These are phyloP conservation scores for Lasioglossum calceatum DNA, from an alignment of 2,888 invertebrate genomes.

Conservation along the genomic window DNA sequence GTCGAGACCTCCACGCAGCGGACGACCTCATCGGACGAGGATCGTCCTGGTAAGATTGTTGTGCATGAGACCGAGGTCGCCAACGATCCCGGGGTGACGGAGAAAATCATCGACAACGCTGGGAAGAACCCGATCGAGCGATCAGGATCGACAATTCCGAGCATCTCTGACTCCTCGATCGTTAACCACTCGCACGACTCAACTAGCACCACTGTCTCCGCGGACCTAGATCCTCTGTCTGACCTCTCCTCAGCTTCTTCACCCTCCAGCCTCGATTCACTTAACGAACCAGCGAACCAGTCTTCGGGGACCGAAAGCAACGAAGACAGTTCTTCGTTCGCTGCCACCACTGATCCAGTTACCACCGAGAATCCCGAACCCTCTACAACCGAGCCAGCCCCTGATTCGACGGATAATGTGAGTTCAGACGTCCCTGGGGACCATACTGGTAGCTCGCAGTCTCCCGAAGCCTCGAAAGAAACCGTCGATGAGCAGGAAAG, in stretches of 20 bases:
- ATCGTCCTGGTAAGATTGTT: constrained; percentile 67
- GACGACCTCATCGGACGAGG: constrained; percentile 68
- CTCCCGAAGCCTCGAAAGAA: constrained; percentile 26
- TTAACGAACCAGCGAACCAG: constrained; percentile 20
- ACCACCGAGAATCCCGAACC: neutral
- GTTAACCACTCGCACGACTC: constrained; percentile 64
- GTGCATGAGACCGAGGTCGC: constrained; percentile 72
- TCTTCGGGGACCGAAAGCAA: constrained; percentile 13
- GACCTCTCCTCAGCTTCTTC: constrained; percentile 26
- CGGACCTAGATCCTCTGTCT: constrained; percentile 52
- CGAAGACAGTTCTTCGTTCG: neutral
- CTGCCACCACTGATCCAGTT: constrained; percentile 14
- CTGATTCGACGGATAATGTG: constrained; percentile 23
- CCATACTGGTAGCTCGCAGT: neutral
- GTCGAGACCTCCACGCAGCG: constrained; percentile 38
- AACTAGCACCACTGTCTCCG: constrained; percentile 47
- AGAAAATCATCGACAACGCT: constrained; percentile 1
- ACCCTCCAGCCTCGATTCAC: constrained; percentile 29
- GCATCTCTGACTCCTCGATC: constrained; percentile 57
- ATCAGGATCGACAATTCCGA: constrained; percentile 37
- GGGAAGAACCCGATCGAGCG: constrained; percentile 26
- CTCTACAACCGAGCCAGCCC: neutral
- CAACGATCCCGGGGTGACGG: constrained; percentile 42
- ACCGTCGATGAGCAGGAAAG: constrained; percentile 3
- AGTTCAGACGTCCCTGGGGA: constrained; percentile 37